These are phyloP conservation scores for Datnioides undecimradiatus DNA, from an alignment of 2,113 vertebrate genomes.

Conservation along the genomic window DNA sequence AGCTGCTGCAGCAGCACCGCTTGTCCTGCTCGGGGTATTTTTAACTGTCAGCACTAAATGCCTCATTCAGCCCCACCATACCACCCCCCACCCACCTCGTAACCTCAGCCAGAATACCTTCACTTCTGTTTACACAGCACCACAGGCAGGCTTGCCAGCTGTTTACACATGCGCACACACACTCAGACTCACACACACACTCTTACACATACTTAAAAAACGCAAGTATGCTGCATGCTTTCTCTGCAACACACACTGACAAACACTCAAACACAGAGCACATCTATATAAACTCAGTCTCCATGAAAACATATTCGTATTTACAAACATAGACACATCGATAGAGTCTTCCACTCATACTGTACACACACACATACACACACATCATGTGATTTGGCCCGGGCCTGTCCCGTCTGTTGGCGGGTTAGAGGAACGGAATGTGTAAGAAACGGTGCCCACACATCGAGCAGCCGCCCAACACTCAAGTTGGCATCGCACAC, in stretches of 20 bases:
- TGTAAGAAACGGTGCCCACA: slow-evolving; percentile 71
- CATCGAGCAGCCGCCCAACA: slow-evolving; percentile 59
- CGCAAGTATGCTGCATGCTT: slow-evolving; percentile 44
- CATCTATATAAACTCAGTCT: slow-evolving; percentile 64
- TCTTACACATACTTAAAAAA: slow-evolving; percentile 49
- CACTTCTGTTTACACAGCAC: slow-evolving; percentile 79
- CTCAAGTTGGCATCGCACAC: slow-evolving; percentile 47
- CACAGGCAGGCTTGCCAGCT: slow-evolving; percentile 76
- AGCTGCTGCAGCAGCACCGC: slow-evolving; percentile 36
- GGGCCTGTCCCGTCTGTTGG: slow-evolving; percentile 67
- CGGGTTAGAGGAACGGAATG: slow-evolving; percentile 66
- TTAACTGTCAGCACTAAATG: slow-evolving; percentile 84
- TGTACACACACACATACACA: slow-evolving; percentile 30
- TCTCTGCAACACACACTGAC: slow-evolving; percentile 44
- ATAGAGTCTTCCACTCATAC: slow-evolving; percentile 25
- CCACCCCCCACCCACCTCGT: slow-evolving; percentile 73
- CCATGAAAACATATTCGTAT: slow-evolving; percentile 67
- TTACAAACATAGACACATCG: slow-evolving; percentile 54
- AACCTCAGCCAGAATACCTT: slow-evolving; percentile 83
- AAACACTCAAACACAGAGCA: slow-evolving; percentile 47
- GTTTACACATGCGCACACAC: slow-evolving; percentile 74
- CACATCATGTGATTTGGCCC: slow-evolving; percentile 64
- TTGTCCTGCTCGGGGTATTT: slow-evolving; percentile 73
- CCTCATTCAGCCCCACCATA: slow-evolving; percentile 77
- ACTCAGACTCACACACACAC: slow-evolving; percentile 51